Percentiles rank a stretch among this genome's conserved stretches.
phyloP scores from a whole-genome alignment of 2,888 invertebrate genomes.

The Oscheius sp. region DNA sequence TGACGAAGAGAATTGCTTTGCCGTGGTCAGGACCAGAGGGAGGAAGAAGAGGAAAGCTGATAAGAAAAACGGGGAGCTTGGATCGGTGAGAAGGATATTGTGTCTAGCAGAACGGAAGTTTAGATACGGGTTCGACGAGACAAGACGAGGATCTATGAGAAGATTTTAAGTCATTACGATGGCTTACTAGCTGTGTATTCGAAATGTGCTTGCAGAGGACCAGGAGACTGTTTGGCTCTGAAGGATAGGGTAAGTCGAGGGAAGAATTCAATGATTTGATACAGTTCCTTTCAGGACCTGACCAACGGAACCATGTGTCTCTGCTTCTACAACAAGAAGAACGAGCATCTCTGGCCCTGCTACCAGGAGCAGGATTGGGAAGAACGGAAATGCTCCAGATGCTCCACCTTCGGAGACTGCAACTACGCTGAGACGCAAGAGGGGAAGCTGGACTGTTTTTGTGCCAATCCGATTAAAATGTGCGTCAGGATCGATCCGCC shows the following conservation, averaged over 20 bases:
- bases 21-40: slow-evolving; percentile 15
- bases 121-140: slow-evolving; percentile 50
- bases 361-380: slow-evolving; percentile 63
- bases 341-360: slow-evolving; percentile 69
- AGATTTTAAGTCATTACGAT: slow-evolving; percentile 61
- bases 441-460: slow-evolving; percentile 59
- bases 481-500: slow-evolving; percentile 67
- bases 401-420: slow-evolving; percentile 68
- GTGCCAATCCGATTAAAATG: slow-evolving; percentile 63
- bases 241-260: slow-evolving; percentile 8
- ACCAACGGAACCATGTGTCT: slow-evolving; percentile 60
- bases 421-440: slow-evolving; percentile 51
- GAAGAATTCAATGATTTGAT: neutral
- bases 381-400: slow-evolving; percentile 63
- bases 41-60: neutral
- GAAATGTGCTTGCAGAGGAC: slow-evolving; percentile 55
- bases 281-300: slow-evolving; percentile 38
- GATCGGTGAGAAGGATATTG: neutral
- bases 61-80: neutral
- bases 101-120: neutral
- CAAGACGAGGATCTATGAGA: slow-evolving; percentile 60
- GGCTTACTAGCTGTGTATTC: slow-evolving; percentile 69
- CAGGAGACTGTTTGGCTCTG: slow-evolving; percentile 38
- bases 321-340: slow-evolving; percentile 71
- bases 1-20: slow-evolving; percentile 32